Base-by-base conservation (phyloP, 2,888 invertebrate genomes). In the Eupithecia tripunctaria region DNA sequence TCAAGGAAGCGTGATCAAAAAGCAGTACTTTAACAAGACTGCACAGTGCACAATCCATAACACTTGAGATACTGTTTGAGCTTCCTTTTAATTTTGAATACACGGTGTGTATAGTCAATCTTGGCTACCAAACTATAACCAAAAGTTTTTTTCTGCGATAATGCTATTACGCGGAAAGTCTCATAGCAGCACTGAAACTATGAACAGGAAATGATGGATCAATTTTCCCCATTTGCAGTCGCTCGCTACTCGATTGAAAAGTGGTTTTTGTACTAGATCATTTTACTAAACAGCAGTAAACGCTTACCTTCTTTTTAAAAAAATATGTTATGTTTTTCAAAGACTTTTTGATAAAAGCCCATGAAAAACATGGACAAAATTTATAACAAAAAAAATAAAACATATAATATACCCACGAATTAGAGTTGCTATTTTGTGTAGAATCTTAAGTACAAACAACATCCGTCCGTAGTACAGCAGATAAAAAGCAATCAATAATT, bases 1-100 rank as follows among this genome's bases (percentile, higher is more conserved):
- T 79, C 86, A 86, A 90, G 89, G 86, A 85, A 88, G 84, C 85
- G 79, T 89, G 90, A 92, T 92, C 90, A 90, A 89, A 90, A 90
- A 86, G 88, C 87, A 84, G 86, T 89, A 87, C 87, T 90, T 87
- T 77, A 86, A 82, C 78, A 79, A 85, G 85, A 86, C 87, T 86
- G 6, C 32, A 29, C 29, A n/a, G n/a, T n/a, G 82, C 75, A 84
- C 90, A 86, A 89, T 91, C 86, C 87, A 91, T 91, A 89, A 89
- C 87, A 88, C 88, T 90, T 85, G 89, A 91, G 90, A 91, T 91
- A 92, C 88, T 71, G 70, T 59, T 38, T 12, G 71, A 72, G 77
- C 77, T 80, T 76, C 77, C 76, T 79, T 64, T 64, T 64, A 64
- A 2, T 25, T 21, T 36, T 38, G 18, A 32, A 64, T 38, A 64